phyloP scores from a whole-genome alignment of 2,113 vertebrate species.

The Larimichthys polyactis region DNA sequence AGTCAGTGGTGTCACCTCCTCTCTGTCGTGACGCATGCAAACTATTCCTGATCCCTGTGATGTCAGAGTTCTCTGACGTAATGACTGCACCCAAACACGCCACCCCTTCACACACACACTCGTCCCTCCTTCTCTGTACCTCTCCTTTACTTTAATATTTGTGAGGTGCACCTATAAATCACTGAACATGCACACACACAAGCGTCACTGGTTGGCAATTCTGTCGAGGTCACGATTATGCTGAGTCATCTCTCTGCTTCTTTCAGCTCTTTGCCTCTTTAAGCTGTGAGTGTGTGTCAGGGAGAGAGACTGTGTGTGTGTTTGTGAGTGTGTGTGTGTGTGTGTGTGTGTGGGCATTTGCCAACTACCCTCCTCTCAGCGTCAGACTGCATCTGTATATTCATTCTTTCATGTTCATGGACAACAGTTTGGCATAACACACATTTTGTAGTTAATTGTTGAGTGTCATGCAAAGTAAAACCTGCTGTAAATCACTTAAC shows the following conservation, averaged over 20 bases:
- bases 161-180: not conserved
- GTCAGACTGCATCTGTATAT: not conserved
- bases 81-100: not conserved
- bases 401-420: not conserved
- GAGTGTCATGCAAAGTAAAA: not conserved
- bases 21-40: not conserved
- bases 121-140: not conserved
- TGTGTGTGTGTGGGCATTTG: not conserved
- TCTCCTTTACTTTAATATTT: not conserved
- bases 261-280: conserved; percentile 21
- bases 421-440: not conserved
- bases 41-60: not conserved
- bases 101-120: not conserved
- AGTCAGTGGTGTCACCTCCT: not conserved
- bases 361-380: not conserved
- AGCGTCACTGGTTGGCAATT: conserved; percentile 1
- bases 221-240: conserved; percentile 43
- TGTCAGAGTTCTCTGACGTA: conserved; percentile 6
- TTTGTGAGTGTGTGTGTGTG: not conserved
- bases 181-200: not conserved
- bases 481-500: not conserved
- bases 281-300: conserved; percentile 3
- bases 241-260: conserved; percentile 58
- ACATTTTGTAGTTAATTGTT: not conserved
- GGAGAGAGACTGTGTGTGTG: not conserved